phyloP scores from a whole-genome alignment of 2,888 invertebrate genomes.

The Clepsis dumicolana region DNA sequence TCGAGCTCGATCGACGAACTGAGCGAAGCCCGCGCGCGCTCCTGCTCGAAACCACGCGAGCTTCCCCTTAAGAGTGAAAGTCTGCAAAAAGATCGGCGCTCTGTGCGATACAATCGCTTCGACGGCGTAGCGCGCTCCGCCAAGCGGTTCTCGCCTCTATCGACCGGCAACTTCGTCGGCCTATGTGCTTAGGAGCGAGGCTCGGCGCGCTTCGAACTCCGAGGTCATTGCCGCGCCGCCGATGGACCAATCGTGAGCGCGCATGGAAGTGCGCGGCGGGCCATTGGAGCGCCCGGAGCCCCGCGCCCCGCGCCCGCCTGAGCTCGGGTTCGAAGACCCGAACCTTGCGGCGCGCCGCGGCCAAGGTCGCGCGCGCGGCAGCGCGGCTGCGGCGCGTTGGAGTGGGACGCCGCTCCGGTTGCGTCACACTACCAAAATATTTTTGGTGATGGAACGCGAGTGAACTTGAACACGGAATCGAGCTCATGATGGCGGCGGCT shows the following conservation, averaged over 20 bases:
- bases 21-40: slow-evolving; percentile 80
- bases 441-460: slow-evolving; percentile 85
- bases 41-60: slow-evolving; percentile 73
- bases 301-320: slow-evolving; percentile 68
- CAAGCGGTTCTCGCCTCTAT: slow-evolving; percentile 84
- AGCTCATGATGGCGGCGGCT: slow-evolving; percentile 78
- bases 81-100: slow-evolving; percentile 85
- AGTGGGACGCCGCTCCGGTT: slow-evolving; percentile 76
- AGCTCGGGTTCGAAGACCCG: slow-evolving; percentile 91
- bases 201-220: slow-evolving; percentile 93
- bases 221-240: slow-evolving; percentile 93
- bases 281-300: slow-evolving; percentile 77
- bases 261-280: slow-evolving; percentile 77
- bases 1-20: slow-evolving; percentile 87
- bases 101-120: slow-evolving; percentile 83
- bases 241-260: slow-evolving; percentile 81
- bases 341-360: slow-evolving; percentile 95
- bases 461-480: slow-evolving; percentile 84
- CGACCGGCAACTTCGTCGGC: slow-evolving; percentile 82
- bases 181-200: slow-evolving; percentile 84
- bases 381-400: slow-evolving; percentile 72
- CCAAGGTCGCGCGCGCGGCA: slow-evolving; percentile 88
- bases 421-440: slow-evolving; percentile 86
- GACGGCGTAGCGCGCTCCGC: slow-evolving; percentile 63
- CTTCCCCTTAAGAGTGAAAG: slow-evolving; percentile 86